These are phyloP conservation scores for Nothocercus nigrocapillus DNA, from an alignment of 2,113 vertebrate species.

Conservation along the genomic window DNA sequence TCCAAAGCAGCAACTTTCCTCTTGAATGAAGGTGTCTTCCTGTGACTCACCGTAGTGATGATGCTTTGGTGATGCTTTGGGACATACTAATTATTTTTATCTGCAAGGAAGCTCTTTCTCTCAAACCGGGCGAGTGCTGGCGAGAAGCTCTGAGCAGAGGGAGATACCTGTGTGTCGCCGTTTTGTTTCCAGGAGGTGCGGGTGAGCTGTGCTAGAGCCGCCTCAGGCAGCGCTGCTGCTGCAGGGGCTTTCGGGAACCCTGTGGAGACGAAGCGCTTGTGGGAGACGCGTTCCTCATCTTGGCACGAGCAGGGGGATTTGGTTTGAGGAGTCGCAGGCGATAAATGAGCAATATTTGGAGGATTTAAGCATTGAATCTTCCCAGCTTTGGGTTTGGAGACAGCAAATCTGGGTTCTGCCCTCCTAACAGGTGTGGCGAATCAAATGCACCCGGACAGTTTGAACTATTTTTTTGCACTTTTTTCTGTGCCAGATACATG, in stretches of 20 bases:
- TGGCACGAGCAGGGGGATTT: neutral
- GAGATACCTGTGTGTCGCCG: neutral
- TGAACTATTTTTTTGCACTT: slow-evolving; percentile 17
- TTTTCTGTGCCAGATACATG: slow-evolving; percentile 16
- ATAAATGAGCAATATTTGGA: neutral
- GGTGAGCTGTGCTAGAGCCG: neutral
- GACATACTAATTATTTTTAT: neutral
- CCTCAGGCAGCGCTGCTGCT: slow-evolving; percentile 9
- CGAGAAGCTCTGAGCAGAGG: neutral
- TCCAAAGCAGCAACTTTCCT: neutral
- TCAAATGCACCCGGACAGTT: neutral
- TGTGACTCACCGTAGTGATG: neutral
- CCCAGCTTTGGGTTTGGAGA: neutral
- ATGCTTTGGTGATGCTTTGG: too few species aligned
- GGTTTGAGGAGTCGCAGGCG: neutral
- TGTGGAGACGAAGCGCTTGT: neutral
- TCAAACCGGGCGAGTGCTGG: neutral
- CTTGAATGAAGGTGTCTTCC: neutral
- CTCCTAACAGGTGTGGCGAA: neutral
- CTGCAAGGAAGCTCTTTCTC: neutral
- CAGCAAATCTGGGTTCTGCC: neutral
- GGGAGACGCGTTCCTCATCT: neutral
- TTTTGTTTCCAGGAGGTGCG: neutral
- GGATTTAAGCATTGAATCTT: neutral
- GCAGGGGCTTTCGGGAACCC: slow-evolving; percentile 16